A percentile compares a stretch with the other conserved stretches of the same genome.
phyloP scores from a whole-genome alignment of 1,140 invertebrate species.

The Saccostrea cuccullata region DNA sequence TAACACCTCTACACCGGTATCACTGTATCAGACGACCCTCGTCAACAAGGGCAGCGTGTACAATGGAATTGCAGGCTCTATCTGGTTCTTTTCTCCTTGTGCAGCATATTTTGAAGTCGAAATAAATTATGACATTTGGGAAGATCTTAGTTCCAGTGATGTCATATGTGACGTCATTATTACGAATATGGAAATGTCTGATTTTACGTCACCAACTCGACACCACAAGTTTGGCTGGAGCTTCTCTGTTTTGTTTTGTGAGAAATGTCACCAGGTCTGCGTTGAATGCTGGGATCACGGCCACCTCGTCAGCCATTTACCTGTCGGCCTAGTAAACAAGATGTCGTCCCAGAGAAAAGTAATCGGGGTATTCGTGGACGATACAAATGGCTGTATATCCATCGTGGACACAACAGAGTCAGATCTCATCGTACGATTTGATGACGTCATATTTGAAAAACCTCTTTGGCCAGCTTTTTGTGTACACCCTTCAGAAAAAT shows the following conservation, averaged over 20 bases:
- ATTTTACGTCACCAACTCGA: neutral
- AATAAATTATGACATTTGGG: constrained; percentile 23
- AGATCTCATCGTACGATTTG: constrained; percentile 7
- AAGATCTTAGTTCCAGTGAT: constrained; percentile 6
- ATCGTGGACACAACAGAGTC: constrained; percentile 6
- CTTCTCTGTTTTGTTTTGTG: constrained; percentile 26
- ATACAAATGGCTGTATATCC: neutral
- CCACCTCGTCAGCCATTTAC: neutral
- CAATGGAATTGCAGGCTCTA: constrained; percentile 17
- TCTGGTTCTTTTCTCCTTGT: constrained; percentile 32
- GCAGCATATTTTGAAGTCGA: constrained; percentile 13
- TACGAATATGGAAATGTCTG: constrained; percentile 3
- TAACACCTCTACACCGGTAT: neutral
- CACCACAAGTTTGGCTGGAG: neutral
- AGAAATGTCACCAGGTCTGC: constrained; percentile 29
- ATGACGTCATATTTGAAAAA: constrained; percentile 29
- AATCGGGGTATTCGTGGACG: constrained; percentile 14
- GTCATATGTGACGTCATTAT: constrained; percentile 42
- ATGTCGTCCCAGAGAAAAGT: neutral
- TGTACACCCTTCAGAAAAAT: neutral
- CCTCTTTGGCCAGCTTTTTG: constrained; percentile 35
- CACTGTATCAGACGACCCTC: neutral
- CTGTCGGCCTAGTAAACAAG: neutral
- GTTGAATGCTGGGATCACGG: constrained; percentile 19
- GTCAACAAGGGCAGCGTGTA: constrained; percentile 17